Evolutionary conservation across 2,113 vertebrate species (phyloP), one percentile per base, ranked within the genome.

Genomic region (Corvus hawaiiensis): DNA sequence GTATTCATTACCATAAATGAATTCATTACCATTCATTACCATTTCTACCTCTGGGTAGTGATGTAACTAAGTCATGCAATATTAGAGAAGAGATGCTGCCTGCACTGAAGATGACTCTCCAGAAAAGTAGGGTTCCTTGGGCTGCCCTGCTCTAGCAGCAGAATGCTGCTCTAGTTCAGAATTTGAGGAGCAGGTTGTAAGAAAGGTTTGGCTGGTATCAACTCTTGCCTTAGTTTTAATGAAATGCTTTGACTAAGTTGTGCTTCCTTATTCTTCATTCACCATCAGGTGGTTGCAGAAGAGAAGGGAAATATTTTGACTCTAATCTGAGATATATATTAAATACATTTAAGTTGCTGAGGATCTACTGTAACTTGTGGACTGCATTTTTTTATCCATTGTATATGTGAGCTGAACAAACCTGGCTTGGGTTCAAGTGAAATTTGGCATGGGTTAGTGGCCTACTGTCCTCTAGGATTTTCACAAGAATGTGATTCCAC

Each of bases 381-480:
- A 77, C 28, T 86, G 13, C 8, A 11, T 82, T 83, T 92, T 90
- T 82, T 90, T 16, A 56, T 84, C 68, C n/a, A 46, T 33, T 84
- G 20, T 68, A 37, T 78, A 52, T 81, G 52, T 1, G 3, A 93
- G 62, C 52, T 90, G 80, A 90, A 49, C 11, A 88, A 91, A 90
- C 30, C 27, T 90, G 90, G 88, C 93, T 84, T 54, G 74, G 28
- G 44, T 72, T 95, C 88, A 93, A 87, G 56, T 67, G 66, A 80
- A 95, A 93, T 84, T 94, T 97, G 94, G 76, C 83, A 82, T 43
- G 48, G 54, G 32, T 59, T 46, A 58, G 73, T 75, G 68, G 76
- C 86, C 93, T 92, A 67, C 61, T 95, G 90, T 83, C 83, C 86
- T 94, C 61, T 72, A 94, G 77, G 95, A 93, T 68, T 92, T 81